Base-by-base conservation (phyloP, 92 coral and sea anemone species). In the Desmophyllum pertusum region DNA sequence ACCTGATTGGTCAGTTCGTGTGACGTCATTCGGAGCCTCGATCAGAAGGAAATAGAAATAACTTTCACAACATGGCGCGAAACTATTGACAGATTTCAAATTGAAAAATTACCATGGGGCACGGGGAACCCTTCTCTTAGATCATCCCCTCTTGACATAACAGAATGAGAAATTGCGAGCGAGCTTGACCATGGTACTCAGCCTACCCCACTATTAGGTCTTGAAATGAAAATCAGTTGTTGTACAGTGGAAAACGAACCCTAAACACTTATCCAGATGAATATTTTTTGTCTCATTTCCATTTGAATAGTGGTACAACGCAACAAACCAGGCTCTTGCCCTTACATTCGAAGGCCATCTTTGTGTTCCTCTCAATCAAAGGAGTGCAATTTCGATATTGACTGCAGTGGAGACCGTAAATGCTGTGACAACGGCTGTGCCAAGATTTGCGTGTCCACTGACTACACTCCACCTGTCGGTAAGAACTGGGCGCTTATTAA, bases 361-460 rank as follows among this genome's bases (percentile, higher is more conserved):
- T 68, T 63, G 30, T 93, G 96, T 65, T 66, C 61, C 6, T 70
- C 67, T 57, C 76, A 65, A 76, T 71, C 63, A 4, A 51, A 33
- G 35, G 81, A 76, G 39, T 93, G 96, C 72, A 87, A 81, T 71
- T 81, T 84, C 35, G 96, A 93, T 66, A 78, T 84, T 10, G 93
- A 90, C 43, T 93, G 96, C 76, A 76, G 45, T 6, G 81, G 73
- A 48, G 79, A 74, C 39, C 81, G 79, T 70, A 93, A 93, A 66
- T 93, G 96, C 68, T 93, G 96, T 45, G 48, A 76, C 43, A 75
- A 93, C 68, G 93, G 96, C 31, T 93, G 96, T 67, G 81, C 85
- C 23, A 78, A 79, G 19, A 38, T 43, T 31, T 93, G 94, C 39
- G 87, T 65, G 4, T 35, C 74, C 5, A 64, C 75, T 19, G 35